A percentile compares a stretch with the other conserved stretches of the same genome.
These are phyloP conservation scores for Pachycephus smyrnensis DNA, from an alignment of 2,888 invertebrate genomes.

Conservation along the genomic window DNA sequence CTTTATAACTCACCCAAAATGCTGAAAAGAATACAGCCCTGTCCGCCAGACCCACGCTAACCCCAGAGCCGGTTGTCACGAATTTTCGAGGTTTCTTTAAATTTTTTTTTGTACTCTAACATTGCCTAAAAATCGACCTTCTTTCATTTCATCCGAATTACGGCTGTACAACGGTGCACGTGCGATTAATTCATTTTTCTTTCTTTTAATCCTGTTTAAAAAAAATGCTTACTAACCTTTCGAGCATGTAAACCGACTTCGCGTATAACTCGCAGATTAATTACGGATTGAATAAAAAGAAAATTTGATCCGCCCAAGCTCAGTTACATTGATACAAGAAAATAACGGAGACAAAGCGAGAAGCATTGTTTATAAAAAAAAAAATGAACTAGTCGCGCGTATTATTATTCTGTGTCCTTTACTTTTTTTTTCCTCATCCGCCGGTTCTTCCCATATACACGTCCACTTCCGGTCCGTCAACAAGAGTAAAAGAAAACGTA, in stretches of 20 bases:
- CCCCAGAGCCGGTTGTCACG: not conserved
- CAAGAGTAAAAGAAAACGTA: not conserved
- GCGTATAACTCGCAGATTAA: no score
- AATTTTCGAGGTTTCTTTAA: not conserved
- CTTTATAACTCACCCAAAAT: not conserved
- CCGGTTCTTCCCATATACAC: not conserved
- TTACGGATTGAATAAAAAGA: not conserved
- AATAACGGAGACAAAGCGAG: not conserved
- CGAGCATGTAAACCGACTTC: no score
- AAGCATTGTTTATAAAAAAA: not conserved
- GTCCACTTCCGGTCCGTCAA: not conserved
- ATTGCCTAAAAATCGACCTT: not conserved
- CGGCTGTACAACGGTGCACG: not conserved
- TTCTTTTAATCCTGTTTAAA: not conserved
- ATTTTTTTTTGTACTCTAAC: not conserved
- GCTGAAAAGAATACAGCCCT: not conserved
- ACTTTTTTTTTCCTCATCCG: not conserved
- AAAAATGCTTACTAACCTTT: no score
- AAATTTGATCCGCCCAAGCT: not conserved
- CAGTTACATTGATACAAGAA: not conserved
- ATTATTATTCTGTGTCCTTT: not conserved
- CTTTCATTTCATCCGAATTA: not conserved
- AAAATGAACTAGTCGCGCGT: conserved; percentile 17
- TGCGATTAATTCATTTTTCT: conserved; percentile 3
- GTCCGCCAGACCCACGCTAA: not conserved